These are phyloP conservation scores for Limnephilus marmoratus DNA, from an alignment of 2,888 invertebrate genomes.

Conservation along the genomic window DNA sequence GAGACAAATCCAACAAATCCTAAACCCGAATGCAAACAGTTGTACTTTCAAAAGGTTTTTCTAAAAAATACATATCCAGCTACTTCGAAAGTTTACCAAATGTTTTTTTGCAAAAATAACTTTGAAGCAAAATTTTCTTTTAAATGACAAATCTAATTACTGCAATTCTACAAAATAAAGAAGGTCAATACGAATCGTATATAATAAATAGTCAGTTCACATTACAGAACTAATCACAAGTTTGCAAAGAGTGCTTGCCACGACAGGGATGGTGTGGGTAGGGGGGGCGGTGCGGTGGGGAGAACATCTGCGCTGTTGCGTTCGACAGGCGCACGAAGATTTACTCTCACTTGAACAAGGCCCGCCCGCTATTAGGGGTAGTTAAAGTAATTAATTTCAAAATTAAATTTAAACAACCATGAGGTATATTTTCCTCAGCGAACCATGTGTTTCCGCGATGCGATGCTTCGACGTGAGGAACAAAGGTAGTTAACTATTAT, in stretches of 20 bases:
- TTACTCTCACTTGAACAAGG: conserved; percentile 2
- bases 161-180: background rate
- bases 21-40: too few relatives aligned
- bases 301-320: background rate
- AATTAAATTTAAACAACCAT: background rate
- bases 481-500: background rate
- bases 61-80: too few relatives aligned
- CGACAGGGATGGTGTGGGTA: background rate
- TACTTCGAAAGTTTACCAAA: too few relatives aligned
- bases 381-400: background rate
- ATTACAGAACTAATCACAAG: background rate
- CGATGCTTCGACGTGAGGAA: background rate
- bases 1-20: too few relatives aligned
- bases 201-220: background rate
- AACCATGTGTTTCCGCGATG: background rate
- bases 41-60: too few relatives aligned
- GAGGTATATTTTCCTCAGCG: background rate
- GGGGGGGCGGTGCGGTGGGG: background rate
- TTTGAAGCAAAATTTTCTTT: too few relatives aligned
- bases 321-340: conserved; percentile 2
- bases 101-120: too few relatives aligned
- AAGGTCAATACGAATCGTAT: background rate
- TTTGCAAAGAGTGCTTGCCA: background rate
- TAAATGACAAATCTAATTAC: background rate
- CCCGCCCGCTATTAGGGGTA: background rate